These are phyloP conservation scores for Ceyx melanurus DNA, from an alignment of 2,113 vertebrate species.

Conservation along the genomic window DNA sequence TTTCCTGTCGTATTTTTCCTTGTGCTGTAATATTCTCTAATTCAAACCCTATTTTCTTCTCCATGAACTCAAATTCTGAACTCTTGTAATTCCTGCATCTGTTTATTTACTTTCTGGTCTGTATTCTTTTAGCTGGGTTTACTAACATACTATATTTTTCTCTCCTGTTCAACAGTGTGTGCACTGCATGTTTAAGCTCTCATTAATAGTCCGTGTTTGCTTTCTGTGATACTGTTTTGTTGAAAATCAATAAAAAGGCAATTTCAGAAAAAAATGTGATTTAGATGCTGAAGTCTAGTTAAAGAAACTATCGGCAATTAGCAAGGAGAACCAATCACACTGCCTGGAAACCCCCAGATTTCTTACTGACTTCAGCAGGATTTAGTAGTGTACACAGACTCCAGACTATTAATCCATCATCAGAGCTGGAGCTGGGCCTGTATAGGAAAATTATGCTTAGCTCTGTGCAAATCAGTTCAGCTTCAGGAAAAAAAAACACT, in stretches of 20 bases:
- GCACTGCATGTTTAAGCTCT: neutral
- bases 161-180: neutral
- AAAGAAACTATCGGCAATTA: conserved; percentile 51
- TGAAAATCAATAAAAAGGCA: conserved; percentile 44
- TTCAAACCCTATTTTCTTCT: conserved; percentile 3
- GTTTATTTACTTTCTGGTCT: conserved; percentile 11
- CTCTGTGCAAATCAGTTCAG: neutral
- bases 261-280: neutral
- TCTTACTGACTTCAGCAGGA: neutral
- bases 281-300: conserved; percentile 46
- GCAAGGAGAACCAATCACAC: neutral
- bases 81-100: neutral
- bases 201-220: neutral
- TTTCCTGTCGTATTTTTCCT: neutral
- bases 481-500: neutral
- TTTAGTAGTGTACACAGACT: neutral
- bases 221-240: neutral
- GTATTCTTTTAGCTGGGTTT: neutral
- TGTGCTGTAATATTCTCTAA: neutral
- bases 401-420: neutral
- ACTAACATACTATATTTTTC: neutral
- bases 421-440: neutral
- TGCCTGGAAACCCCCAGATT: neutral
- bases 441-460: neutral
- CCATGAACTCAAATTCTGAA: neutral